These are phyloP conservation scores for Harpagoxenus sublaevis DNA, from an alignment of 2,888 invertebrate species.

Conservation along the genomic window DNA sequence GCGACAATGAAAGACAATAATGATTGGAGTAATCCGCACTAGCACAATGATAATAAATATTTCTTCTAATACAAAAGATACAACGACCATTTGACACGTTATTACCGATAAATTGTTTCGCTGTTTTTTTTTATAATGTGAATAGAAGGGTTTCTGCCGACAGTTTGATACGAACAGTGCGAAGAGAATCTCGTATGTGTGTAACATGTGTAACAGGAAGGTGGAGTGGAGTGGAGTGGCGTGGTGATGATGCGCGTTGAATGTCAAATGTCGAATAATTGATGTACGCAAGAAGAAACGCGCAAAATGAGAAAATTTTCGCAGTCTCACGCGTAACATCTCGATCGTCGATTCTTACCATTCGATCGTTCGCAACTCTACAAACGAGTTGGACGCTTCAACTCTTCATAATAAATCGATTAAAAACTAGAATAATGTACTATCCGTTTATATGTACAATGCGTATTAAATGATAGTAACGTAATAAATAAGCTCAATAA, in stretches of 20 bases:
- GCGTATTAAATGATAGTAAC: constrained; percentile 79
- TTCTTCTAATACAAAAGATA: constrained; percentile 11
- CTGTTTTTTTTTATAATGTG: background rate
- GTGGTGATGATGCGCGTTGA: constrained; percentile 15
- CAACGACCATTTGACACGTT: constrained; percentile 1
- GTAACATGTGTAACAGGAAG: constrained; percentile 21
- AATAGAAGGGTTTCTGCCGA: background rate
- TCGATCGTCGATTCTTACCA: constrained; percentile 28
- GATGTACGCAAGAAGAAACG: background rate
- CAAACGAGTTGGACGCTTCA: constrained; percentile 10
- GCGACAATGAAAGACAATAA: background rate
- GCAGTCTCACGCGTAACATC: constrained; percentile 13
- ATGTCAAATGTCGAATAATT: constrained; percentile 29
- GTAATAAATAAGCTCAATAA: constrained; percentile 85
- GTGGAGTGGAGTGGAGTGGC: background rate
- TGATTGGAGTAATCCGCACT: background rate
- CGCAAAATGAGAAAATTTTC: constrained; percentile 19
- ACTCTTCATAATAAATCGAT: constrained; percentile 53
- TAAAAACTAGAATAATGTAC: constrained; percentile 72
- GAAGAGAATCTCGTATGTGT: constrained; percentile 44
- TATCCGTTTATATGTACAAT: constrained; percentile 50
- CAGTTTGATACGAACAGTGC: constrained; percentile 18
- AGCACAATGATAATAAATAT: constrained; percentile 18
- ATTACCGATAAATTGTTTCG: background rate
- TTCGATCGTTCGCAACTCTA: constrained; percentile 14